phyloP scores from a whole-genome alignment of 2,888 invertebrate genomes.

The Rhaphigaster nebulosa region DNA sequence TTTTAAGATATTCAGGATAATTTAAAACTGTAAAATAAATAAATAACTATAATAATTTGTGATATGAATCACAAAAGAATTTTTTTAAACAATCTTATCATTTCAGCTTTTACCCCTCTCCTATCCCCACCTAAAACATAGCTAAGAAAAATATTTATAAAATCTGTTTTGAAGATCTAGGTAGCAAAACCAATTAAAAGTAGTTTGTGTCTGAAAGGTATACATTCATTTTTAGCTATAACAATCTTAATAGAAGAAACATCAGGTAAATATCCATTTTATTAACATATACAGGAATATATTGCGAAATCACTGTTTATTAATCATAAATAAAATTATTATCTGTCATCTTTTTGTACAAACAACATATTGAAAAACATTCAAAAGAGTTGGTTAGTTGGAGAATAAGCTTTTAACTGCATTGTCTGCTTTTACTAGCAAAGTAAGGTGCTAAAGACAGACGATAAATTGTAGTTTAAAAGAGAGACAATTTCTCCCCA shows the following conservation, averaged over 20 bases:
- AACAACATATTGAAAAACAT: not conserved
- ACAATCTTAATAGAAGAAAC: not conserved
- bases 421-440: too few species aligned
- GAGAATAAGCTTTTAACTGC: too few species aligned
- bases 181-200: not conserved
- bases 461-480: too few species aligned
- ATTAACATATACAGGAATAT: not conserved
- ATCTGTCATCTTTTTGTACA: too few species aligned
- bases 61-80: too few species aligned
- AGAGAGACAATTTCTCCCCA: too few species aligned
- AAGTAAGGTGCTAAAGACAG: too few species aligned
- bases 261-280: constrained; percentile 3
- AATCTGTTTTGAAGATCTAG: not conserved
- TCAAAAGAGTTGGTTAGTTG: too few species aligned
- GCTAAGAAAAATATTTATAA: constrained; percentile 1
- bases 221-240: not conserved
- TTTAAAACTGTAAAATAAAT: too few species aligned
- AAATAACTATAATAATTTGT: too few species aligned
- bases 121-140: not conserved
- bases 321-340: not conserved
- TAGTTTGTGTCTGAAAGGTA: not conserved
- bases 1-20: too few species aligned
- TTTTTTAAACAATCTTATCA: not conserved
- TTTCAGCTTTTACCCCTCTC: not conserved
- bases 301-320: not conserved